These are phyloP conservation scores for Formica aserva DNA, from an alignment of 2,888 invertebrate species.

Conservation along the genomic window DNA sequence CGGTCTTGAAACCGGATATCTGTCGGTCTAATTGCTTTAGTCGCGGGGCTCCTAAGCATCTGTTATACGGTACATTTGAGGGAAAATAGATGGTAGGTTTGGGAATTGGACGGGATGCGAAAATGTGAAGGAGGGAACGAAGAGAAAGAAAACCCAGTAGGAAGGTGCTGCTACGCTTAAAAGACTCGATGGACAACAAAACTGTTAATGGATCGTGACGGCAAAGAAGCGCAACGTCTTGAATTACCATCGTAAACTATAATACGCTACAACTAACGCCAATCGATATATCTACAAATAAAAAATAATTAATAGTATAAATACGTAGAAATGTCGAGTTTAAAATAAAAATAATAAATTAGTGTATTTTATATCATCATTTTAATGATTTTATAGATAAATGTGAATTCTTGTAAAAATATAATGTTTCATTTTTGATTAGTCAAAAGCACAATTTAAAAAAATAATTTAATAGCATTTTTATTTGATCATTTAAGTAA, in stretches of 20 bases:
- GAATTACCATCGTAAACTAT: slow-evolving; percentile 30
- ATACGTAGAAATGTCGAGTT: not conserved
- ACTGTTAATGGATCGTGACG: slow-evolving; percentile 69
- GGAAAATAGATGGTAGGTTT: slow-evolving; percentile 69
- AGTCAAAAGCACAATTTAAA: not conserved
- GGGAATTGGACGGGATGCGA: slow-evolving; percentile 46
- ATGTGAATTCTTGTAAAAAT: not conserved
- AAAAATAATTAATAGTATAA: not conserved
- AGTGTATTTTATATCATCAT: not conserved
- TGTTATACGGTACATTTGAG: slow-evolving; percentile 63
- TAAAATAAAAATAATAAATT: not conserved
- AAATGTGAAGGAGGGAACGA: slow-evolving; percentile 40
- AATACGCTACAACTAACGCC: not conserved
- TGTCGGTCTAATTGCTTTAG: slow-evolving; percentile 76
- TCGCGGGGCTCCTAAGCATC: slow-evolving; percentile 63
- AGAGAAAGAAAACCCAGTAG: slow-evolving; percentile 34
- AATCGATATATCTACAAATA: not conserved
- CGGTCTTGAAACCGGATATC: slow-evolving; percentile 74
- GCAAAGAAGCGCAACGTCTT: slow-evolving; percentile 32
- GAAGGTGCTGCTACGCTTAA: slow-evolving; percentile 44
- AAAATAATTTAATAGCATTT: not conserved
- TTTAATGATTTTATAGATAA: not conserved
- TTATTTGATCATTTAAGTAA: not conserved
- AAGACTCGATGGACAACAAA: slow-evolving; percentile 65
- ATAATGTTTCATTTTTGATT: not conserved